Base-by-base conservation (phyloP, 2,888 invertebrate genomes). In the Caradrina kadenii region DNA sequence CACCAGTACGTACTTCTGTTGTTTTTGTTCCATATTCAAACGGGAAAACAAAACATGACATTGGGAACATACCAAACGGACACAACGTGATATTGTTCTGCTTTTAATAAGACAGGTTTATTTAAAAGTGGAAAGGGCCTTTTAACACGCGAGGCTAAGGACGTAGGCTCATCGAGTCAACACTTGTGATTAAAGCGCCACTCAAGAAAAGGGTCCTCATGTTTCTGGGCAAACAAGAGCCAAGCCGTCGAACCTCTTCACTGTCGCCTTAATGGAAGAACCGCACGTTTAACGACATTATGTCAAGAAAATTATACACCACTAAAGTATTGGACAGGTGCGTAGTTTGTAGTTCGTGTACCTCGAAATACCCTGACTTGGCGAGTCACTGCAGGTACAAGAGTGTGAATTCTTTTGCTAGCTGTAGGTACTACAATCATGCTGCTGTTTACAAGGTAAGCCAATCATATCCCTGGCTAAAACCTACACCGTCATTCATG, bases 181-280 rank as follows among this genome's bases (percentile, higher is more conserved):
- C 93, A 92, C 94, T 95, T 79, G 87, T 92, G 93, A 94, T 94
- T 95, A 95, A 91, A 93, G 92, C 89, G 87, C 86, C 90, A 84
- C 94, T 94, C 80, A 81, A 88, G 85, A 73, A 84, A 77, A 92
- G 93, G 83, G 91, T 90, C 80, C 92, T 93, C 79, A 76, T 79
- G 86, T 83, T 86, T 87, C 89, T 90, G 88, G 84, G 85, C 91
- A 92, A 93, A 94, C 93, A 93, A 93, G 90, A 88, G 92, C 87
- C 89, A 88, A 87, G 69, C 91, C 87, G 93, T 93, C 90, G 91
- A 93, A 91, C 86, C 89, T 81, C 91, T 92, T 82, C 82, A 85
- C 73, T 73, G 82, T 76, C 79, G 87, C 88, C 88, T 87, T 92
- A 93, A 94, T 92, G 91, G 92, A 90, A 86, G 80, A 84, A 84